Evolutionary conservation across 2,888 invertebrate genomes (phyloP).

Genomic region (Celastrina argiolus): DNA sequence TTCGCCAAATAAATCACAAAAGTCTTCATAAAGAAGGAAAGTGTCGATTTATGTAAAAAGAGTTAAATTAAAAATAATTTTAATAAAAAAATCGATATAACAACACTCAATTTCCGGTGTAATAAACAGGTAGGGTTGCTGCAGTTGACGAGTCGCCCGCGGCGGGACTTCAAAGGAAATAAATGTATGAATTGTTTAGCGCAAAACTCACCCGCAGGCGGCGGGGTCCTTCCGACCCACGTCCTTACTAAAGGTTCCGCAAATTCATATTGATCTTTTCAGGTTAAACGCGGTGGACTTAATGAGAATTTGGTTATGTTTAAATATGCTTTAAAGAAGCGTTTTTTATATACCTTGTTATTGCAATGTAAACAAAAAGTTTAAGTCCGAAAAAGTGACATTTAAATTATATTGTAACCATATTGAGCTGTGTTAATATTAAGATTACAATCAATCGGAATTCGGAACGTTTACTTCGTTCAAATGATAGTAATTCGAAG

Average conservation of each 20-base stretch:
- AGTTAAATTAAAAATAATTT: no score
- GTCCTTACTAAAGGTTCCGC: background rate
- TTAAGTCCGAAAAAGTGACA: no score
- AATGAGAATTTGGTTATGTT: background rate
- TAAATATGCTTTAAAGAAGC: background rate
- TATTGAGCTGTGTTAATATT: no score
- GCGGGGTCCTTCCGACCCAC: constrained; percentile 48
- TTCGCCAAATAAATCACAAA: no score
- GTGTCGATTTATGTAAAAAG: no score
- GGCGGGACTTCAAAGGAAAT: constrained; percentile 72
- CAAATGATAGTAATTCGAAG: no score
- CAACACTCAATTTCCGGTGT: constrained; percentile 37
- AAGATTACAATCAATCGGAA: no score
- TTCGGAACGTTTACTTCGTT: no score
- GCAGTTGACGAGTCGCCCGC: constrained; percentile 66
- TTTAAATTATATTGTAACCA: no score
- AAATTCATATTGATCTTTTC: constrained; percentile 13
- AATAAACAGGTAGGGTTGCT: constrained; percentile 58
- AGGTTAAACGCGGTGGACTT: constrained; percentile 8
- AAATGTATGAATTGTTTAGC: constrained; percentile 74
- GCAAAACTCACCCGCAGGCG: constrained; percentile 57
- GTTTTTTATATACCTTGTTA: background rate
- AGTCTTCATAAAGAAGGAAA: no score
- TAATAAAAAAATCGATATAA: constrained; percentile 30
- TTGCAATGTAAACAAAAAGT: no score